Percentiles rank a stretch among this genome's conserved stretches.
Conservation (phyloP, 2,797 vertebrate genomes). For the Helicolenus hilgendorfi region DNA sequence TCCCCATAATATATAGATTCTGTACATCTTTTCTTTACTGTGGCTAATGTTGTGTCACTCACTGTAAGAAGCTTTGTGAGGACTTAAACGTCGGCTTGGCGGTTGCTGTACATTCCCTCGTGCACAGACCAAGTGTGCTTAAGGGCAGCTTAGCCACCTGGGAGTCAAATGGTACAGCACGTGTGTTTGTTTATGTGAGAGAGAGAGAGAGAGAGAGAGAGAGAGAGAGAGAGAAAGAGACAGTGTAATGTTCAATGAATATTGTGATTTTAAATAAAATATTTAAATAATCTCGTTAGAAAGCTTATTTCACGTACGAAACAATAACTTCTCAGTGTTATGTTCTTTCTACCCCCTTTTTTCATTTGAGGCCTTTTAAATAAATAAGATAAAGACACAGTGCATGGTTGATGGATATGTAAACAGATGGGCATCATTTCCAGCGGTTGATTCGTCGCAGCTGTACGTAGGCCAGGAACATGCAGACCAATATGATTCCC, state of each 20-base stretch:
- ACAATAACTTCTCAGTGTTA: neutral
- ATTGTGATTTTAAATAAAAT: neutral
- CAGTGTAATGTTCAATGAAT: neutral
- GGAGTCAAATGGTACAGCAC: conserved; percentile 68
- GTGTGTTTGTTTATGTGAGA: conserved; percentile 50
- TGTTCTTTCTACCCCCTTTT: neutral
- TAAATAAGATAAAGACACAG: conserved; percentile 36
- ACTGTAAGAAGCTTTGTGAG: conserved; percentile 72
- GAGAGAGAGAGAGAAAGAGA: neutral
- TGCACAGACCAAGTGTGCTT: conserved; percentile 53
- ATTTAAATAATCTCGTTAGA: neutral
- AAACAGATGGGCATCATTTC: conserved; percentile 81
- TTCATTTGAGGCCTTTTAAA: conserved; percentile 23
- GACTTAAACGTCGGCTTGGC: conserved; percentile 40
- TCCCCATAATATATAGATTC: neutral
- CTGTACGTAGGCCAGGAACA: conserved; percentile 88
- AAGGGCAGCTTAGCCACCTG: conserved; percentile 66
- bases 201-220: neutral
- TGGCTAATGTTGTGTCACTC: conserved; percentile 22
- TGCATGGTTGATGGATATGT: neutral
- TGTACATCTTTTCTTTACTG: neutral
- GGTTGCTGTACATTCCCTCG: conserved; percentile 34
- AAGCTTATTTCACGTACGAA: neutral
- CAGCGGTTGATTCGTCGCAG: conserved; percentile 90
- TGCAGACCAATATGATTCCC: conserved; percentile 82